Percentiles rank a stretch among this genome's conserved stretches.
These are phyloP conservation scores for Muscicapa adusta DNA, from an alignment of 2,113 vertebrate genomes.

Conservation along the genomic window DNA sequence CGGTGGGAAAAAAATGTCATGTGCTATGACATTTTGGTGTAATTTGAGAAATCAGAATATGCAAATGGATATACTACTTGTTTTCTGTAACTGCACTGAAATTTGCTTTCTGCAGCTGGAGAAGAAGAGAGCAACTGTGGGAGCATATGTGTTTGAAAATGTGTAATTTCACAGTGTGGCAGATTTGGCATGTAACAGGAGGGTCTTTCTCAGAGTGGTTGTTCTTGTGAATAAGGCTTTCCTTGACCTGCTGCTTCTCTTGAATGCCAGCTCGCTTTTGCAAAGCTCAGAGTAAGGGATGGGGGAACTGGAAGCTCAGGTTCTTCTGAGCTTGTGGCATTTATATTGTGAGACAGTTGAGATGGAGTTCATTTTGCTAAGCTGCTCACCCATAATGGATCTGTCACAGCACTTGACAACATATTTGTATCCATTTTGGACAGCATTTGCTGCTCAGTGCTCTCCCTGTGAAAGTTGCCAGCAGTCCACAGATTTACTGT, in stretches of 20 bases:
- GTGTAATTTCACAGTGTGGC: not conserved
- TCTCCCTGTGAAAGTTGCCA: not conserved
- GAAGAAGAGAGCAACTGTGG: not conserved
- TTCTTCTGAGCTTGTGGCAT: not conserved
- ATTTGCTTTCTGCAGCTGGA: not conserved
- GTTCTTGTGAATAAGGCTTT: not conserved
- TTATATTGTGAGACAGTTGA: slow-evolving; percentile 19
- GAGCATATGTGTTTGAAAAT: not conserved
- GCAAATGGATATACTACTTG: not conserved
- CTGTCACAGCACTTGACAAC: not conserved
- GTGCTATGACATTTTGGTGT: not conserved
- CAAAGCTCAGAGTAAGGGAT: not conserved
- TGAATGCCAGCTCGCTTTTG: not conserved
- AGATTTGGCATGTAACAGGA: not conserved
- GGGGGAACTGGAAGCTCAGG: not conserved
- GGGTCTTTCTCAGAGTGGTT: not conserved
- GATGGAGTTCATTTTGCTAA: slow-evolving; percentile 29
- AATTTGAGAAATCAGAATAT: not conserved
- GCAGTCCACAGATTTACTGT: not conserved
- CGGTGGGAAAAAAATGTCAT: not conserved
- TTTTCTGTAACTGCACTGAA: not conserved
- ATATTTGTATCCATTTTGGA: slow-evolving; percentile 35
- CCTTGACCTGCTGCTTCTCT: not conserved
- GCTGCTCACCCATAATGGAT: slow-evolving; percentile 24
- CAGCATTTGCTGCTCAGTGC: not conserved